Evolutionary conservation across 2,888 invertebrate species (phyloP).

Genomic region (Seira musarum): DNA sequence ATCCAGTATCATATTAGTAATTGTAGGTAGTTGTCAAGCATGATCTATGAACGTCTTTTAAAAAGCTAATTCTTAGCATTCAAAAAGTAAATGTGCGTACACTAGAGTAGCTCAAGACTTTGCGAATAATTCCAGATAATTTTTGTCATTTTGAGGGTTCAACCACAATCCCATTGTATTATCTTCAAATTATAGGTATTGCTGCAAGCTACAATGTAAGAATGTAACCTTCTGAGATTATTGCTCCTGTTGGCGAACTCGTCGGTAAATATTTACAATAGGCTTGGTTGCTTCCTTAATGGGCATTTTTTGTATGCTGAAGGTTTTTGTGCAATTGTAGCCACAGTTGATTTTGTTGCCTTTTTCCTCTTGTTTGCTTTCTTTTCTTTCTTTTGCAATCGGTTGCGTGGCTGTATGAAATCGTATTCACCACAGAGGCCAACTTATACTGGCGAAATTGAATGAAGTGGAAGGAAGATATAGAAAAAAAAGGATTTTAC

Average conservation of each 20-base stretch:
- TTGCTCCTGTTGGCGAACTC: not conserved
- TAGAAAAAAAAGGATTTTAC: not conserved
- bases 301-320: not conserved
- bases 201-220: not conserved
- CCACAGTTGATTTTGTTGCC: not conserved
- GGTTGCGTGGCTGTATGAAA: not conserved
- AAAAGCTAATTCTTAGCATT: too few species aligned
- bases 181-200: not conserved
- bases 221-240: not conserved
- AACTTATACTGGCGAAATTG: not conserved
- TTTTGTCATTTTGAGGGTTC: not conserved
- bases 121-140: not conserved
- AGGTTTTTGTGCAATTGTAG: not conserved
- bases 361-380: not conserved
- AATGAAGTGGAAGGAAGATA: not conserved
- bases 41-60: too few species aligned
- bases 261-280: constrained; percentile 1
- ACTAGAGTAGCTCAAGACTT: too few species aligned
- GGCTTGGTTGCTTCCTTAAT: not conserved
- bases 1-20: too few species aligned
- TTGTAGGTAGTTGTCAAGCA: too few species aligned
- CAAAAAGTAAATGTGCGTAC: too few species aligned
- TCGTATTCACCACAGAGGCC: not conserved
- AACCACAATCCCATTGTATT: not conserved
- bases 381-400: not conserved